These are phyloP conservation scores for Drosophila pseudoobscura DNA, from an alignment of 1,140 invertebrate species.

Conservation along the genomic window DNA sequence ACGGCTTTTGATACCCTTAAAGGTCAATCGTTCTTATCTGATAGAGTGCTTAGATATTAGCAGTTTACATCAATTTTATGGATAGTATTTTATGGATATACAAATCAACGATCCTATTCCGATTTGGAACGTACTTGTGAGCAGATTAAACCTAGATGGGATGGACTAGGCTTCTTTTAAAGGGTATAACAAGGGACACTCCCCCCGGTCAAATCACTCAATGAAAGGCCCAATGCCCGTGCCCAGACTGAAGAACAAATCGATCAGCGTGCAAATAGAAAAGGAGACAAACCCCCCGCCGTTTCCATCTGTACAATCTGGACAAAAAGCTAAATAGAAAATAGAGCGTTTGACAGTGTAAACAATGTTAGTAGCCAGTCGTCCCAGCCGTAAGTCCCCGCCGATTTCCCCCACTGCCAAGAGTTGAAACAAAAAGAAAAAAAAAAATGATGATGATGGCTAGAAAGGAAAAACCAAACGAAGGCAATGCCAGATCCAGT, in stretches of 20 bases:
- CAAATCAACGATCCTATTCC: no score
- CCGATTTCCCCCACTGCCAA: slow-evolving; percentile 3
- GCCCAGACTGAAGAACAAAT: slow-evolving; percentile 5
- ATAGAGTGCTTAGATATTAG: no score
- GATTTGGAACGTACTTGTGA: no score
- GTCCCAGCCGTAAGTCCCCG: slow-evolving; percentile 10
- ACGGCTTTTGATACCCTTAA: background rate
- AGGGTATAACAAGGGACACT: no score
- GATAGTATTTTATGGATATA: no score
- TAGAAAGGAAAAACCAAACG: slow-evolving; percentile 32
- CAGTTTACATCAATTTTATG: no score
- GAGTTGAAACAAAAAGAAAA: slow-evolving; percentile 37
- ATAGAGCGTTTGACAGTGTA: slow-evolving; percentile 41
- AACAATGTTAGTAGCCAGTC: slow-evolving; percentile 30
- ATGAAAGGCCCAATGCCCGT: slow-evolving; percentile 7
- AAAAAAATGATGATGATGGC: slow-evolving; percentile 24
- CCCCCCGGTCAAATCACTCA: slow-evolving; percentile 19
- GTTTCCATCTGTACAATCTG: no score
- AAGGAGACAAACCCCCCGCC: no score
- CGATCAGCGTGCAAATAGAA: slow-evolving; percentile 16
- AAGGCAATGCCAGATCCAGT: slow-evolving; percentile 16
- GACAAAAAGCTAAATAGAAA: slow-evolving; percentile 41
- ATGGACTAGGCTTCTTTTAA: no score
- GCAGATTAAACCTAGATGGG: background rate
- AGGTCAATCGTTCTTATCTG: no score